These are phyloP conservation scores for Cryptocephalus primarius DNA, from an alignment of 2,888 invertebrate species.

Conservation along the genomic window DNA sequence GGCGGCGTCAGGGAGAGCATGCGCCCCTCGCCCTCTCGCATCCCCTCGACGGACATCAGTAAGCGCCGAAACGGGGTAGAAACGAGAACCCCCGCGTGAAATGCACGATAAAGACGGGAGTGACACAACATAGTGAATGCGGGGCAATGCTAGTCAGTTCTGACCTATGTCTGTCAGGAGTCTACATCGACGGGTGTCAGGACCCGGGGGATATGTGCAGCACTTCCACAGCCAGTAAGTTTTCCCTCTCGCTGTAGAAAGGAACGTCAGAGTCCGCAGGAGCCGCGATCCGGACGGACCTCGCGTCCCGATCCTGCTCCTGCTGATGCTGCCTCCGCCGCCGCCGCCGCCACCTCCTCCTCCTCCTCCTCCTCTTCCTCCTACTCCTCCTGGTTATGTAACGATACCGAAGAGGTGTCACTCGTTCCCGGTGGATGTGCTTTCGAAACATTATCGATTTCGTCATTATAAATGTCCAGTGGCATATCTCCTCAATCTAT, in stretches of 20 bases:
- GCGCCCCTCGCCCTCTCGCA: constrained; percentile 21
- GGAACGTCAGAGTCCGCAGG: not conserved
- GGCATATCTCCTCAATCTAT: too few relatives aligned
- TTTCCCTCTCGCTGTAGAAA: not conserved
- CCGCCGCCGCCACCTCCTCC: not conserved
- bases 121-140: constrained; percentile 25
- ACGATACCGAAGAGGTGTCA: not conserved
- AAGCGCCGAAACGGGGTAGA: constrained; percentile 33
- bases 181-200: constrained; percentile 40
- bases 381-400: not conserved
- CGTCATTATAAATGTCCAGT: too few relatives aligned
- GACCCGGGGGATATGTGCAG: constrained; percentile 39
- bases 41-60: constrained; percentile 25
- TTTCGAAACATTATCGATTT: too few relatives aligned
- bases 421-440: too few relatives aligned
- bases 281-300: constrained; percentile 9
- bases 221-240: constrained; percentile 41
- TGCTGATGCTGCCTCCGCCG: too few relatives aligned
- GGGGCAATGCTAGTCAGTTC: constrained; percentile 36
- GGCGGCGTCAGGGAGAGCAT: constrained; percentile 15
- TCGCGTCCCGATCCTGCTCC: constrained; percentile 2
- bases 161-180: constrained; percentile 41
- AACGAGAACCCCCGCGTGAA: constrained; percentile 31
- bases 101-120: constrained; percentile 20
- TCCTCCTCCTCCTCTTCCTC: not conserved